phyloP scores from a whole-genome alignment of 30 jellyfish, hydroid and myxozoan species.

The Pelagia noctiluca region DNA sequence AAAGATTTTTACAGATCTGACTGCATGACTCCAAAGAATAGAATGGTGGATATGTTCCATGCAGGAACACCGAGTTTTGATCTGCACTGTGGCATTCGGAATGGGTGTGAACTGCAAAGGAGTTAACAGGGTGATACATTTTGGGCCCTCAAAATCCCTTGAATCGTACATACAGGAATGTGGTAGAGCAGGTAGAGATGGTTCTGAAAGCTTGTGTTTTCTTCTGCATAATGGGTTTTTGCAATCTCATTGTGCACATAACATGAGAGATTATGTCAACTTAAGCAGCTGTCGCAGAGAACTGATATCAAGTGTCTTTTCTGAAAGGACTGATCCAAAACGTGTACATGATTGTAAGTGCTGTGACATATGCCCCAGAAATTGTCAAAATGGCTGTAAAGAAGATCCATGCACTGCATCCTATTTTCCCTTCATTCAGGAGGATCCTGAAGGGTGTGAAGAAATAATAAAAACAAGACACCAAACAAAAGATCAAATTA shows the following conservation, averaged over 20 bases:
- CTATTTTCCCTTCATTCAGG: constrained; percentile 5
- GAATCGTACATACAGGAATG: constrained; percentile 55
- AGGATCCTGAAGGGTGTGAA: neutral
- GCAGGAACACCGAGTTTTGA: too few species aligned
- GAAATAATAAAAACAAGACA: neutral
- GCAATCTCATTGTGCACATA: constrained; percentile 16
- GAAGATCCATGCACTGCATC: constrained; percentile 8
- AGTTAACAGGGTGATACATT: constrained; percentile 43
- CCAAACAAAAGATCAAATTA: neutral
- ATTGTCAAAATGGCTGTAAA: constrained; percentile 9
- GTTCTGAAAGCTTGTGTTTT: constrained; percentile 23
- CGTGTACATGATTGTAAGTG: constrained; percentile 12
- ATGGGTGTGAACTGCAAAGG: constrained; percentile 59
- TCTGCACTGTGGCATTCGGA: constrained; percentile 61
- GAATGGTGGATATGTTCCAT: too few species aligned
- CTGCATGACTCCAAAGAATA: neutral
- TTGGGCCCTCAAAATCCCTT: constrained; percentile 61
- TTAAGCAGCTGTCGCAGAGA: constrained; percentile 26
- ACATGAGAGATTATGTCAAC: constrained; percentile 31
- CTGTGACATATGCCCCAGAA: constrained; percentile 36
- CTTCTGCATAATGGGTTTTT: constrained; percentile 49
- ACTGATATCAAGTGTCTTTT: constrained; percentile 8
- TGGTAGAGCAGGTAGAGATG: constrained; percentile 72
- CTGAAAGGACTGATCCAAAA: constrained; percentile 30
- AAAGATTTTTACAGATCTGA: constrained; percentile 11